Percentiles rank a stretch among this genome's conserved stretches.
These are phyloP conservation scores for Hirudinaria manillensis DNA, from an alignment of 2,888 invertebrate species.

Conservation along the genomic window DNA sequence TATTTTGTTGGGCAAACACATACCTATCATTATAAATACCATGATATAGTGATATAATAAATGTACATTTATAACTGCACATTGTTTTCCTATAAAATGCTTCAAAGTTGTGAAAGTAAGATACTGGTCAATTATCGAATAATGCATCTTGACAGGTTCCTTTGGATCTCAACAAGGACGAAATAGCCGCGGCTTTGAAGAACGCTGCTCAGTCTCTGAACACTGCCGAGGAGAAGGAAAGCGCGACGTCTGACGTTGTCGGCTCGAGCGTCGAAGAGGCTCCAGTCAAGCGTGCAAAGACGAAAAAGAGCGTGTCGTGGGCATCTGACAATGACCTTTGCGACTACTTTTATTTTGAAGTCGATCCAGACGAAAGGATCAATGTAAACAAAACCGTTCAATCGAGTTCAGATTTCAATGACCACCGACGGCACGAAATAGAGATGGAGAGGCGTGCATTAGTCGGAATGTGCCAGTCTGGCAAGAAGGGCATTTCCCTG, in stretches of 20 bases:
- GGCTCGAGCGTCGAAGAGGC: neutral
- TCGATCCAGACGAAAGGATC: slow-evolving; percentile 84
- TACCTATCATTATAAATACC: no score
- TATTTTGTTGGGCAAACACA: no score
- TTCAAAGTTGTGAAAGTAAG: no score
- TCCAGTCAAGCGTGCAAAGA: slow-evolving; percentile 29
- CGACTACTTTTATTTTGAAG: slow-evolving; percentile 79
- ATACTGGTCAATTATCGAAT: no score
- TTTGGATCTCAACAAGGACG: neutral
- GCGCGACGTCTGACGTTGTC: neutral
- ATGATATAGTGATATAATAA: no score
- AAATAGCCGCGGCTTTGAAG: slow-evolving; percentile 1
- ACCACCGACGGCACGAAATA: slow-evolving; percentile 26
- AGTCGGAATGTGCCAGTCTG: slow-evolving; percentile 62
- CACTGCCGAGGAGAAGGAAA: no score
- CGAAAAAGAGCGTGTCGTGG: slow-evolving; percentile 63
- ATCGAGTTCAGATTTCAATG: slow-evolving; percentile 19
- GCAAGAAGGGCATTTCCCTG: slow-evolving; percentile 39
- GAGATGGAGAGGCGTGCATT: slow-evolving; percentile 87
- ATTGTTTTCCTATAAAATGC: no score
- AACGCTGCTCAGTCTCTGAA: neutral
- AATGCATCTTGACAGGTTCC: neutral
- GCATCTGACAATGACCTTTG: slow-evolving; percentile 75
- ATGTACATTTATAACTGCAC: no score
- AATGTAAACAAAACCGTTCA: slow-evolving; percentile 31